phyloP scores from a whole-genome alignment of 2,888 invertebrate genomes.

The Perizoma flavofasciatum region DNA sequence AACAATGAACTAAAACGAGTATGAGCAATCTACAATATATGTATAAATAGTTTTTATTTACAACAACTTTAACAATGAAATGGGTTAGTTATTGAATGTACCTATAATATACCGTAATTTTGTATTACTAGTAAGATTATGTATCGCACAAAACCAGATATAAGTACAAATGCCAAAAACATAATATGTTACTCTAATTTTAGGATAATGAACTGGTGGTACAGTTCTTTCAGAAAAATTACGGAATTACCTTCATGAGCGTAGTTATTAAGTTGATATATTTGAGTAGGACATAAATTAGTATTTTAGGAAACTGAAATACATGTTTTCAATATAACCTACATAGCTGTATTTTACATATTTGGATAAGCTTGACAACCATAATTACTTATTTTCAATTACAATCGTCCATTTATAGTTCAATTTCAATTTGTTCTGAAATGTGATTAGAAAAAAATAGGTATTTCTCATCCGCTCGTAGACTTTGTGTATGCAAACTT shows the following conservation, averaged over 20 bases:
- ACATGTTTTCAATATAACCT: slow-evolving; percentile 24
- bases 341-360: slow-evolving; percentile 43
- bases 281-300: slow-evolving; percentile 16
- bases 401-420: slow-evolving; percentile 27
- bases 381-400: slow-evolving; percentile 23
- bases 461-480: too few relatives aligned
- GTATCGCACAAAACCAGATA: not conserved
- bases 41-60: not conserved
- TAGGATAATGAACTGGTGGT: too few relatives aligned
- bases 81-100: too few relatives aligned
- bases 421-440: slow-evolving; percentile 11
- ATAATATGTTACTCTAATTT: not conserved
- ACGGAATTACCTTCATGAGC: slow-evolving; percentile 10
- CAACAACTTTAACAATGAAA: not conserved
- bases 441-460: too few relatives aligned
- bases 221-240: not conserved
- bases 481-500: too few relatives aligned
- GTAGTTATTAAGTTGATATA: slow-evolving; percentile 24
- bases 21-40: not conserved
- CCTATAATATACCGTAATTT: not conserved
- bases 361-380: slow-evolving; percentile 26
- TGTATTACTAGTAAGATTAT: slow-evolving; percentile 3
- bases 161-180: not conserved
- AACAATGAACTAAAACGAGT: not conserved
- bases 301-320: slow-evolving; percentile 5